Base-by-base conservation (phyloP, 1,140 invertebrate genomes). In the Pseudobourletiella spinata region DNA sequence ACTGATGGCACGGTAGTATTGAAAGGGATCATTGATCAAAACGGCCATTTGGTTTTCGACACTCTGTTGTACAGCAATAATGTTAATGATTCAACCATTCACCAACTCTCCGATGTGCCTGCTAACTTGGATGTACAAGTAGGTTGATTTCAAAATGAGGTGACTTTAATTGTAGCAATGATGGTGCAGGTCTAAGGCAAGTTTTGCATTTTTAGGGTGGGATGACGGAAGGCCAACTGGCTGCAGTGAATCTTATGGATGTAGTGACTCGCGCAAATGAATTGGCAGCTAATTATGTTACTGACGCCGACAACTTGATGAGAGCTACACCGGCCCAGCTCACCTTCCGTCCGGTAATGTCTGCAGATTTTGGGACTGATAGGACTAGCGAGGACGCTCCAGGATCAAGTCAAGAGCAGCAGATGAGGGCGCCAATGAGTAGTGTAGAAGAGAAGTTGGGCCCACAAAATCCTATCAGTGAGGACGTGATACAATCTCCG, bases 1-100 rank as follows among this genome's bases (percentile, higher is more conserved):
- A 28, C n/a, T 35, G 65, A 67, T 2, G 43, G 57, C 1, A 57
- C 54, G 20, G 30, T 68, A n/a, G 56, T 68, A 6, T 57, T 68
- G 22, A 57, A 65, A 58, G 61, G 61, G 22, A 43, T 68, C 14
- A 29, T 66, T 11, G 67, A 66, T 20, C 14, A 16, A 8, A 62
- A 64, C 57, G 61, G 61, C 11, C 25, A 48, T 11, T 16, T 64
- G 16, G 52, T 57, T 46, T 59, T 69, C 18, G 64, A 66, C 16
- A 44, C 52, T 18, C 42, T 56, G 16, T 59, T 63, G 30, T 60
- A 62, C 50, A 57, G 52, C 24, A 57, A 51, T 20, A 30, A 64
- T 15, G 32, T 66, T 50, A 48, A 62, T 28, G 63, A 68, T 14
- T 52, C 46, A 32, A 11, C 51, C 1, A 44, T 11, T n/a, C 42